A percentile compares a stretch with the other conserved stretches of the same genome.
These are phyloP conservation scores for Schizotus pectinicornis DNA, from an alignment of 2,888 invertebrate genomes.

Conservation along the genomic window DNA sequence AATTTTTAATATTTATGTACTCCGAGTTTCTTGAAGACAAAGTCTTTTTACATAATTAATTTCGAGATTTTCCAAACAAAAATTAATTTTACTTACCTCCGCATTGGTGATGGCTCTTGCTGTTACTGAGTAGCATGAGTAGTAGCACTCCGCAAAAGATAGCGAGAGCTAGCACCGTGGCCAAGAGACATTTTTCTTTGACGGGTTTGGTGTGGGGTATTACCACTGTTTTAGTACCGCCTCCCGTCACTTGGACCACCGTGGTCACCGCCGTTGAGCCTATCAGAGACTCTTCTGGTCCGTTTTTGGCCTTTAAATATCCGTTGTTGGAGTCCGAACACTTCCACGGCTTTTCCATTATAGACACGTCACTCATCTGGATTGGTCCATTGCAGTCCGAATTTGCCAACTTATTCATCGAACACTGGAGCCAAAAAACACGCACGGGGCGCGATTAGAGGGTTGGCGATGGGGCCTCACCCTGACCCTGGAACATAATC, in stretches of 20 bases:
- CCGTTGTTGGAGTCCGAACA: conserved; percentile 46
- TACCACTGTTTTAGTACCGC: conserved; percentile 53
- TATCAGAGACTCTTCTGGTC: conserved; percentile 40
- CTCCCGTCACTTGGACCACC: conserved; percentile 53
- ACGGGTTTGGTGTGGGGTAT: conserved; percentile 43
- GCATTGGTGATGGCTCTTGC: conserved; percentile 41
- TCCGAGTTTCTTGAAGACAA: no score
- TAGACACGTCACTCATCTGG: conserved; percentile 44
- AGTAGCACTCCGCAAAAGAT: conserved; percentile 49
- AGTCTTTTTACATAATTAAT: no score
- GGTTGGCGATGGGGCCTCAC: no score
- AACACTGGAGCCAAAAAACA: neutral
- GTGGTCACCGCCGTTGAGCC: conserved; percentile 43
- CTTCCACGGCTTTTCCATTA: conserved; percentile 42
- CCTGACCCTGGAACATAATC: no score
- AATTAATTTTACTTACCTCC: conserved; percentile 44
- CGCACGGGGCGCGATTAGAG: no score
- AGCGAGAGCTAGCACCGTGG: conserved; percentile 47
- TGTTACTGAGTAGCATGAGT: conserved; percentile 45
- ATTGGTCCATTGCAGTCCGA: conserved; percentile 41
- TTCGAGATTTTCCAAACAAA: neutral
- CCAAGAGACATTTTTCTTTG: conserved; percentile 51
- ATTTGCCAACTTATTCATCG: conserved; percentile 28
- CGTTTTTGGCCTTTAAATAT: conserved; percentile 41
- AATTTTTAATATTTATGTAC: no score